Evolutionary conservation across 2,113 vertebrate genomes (phyloP).

Genomic region (Pardalotus punctatus): DNA sequence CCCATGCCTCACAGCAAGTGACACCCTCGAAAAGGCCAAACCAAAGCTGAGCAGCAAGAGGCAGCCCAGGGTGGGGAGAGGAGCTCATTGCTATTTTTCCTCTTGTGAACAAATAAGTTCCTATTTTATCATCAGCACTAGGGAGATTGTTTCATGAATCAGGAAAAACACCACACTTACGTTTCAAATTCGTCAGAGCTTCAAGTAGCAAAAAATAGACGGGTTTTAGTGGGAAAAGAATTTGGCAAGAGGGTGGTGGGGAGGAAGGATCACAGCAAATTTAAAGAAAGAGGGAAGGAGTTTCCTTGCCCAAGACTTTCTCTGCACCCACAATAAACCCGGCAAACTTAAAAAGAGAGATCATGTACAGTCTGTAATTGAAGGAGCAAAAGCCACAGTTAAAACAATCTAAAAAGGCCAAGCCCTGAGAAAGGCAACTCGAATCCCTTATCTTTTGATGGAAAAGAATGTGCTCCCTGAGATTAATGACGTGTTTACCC

Average conservation of each 20-base stretch:
- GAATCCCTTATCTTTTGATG: slow-evolving; percentile 85
- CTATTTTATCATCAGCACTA: neutral
- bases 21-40: neutral
- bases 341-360: slow-evolving; percentile 48
- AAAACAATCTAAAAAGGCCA: slow-evolving; percentile 58
- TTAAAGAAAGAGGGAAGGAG: neutral
- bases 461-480: slow-evolving; percentile 90
- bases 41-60: neutral
- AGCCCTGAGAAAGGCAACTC: slow-evolving; percentile 62
- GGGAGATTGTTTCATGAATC: neutral
- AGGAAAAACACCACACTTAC: neutral
- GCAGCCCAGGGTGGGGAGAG: neutral
- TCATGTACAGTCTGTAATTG: neutral
- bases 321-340: slow-evolving; percentile 20
- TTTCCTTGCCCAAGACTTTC: neutral
- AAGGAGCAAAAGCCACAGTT: slow-evolving; percentile 14
- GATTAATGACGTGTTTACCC: slow-evolving; percentile 96
- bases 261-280: neutral
- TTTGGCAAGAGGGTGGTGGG: neutral
- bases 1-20: neutral
- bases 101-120: neutral
- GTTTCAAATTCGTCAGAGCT: neutral
- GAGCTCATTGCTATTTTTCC: neutral
- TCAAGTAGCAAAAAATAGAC: neutral
- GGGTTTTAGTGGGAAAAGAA: neutral